Percentiles rank a stretch among this genome's conserved stretches.
Evolutionary conservation across 2,888 invertebrate species (phyloP).

Genomic region (Scelioninae gen. 1): DNA sequence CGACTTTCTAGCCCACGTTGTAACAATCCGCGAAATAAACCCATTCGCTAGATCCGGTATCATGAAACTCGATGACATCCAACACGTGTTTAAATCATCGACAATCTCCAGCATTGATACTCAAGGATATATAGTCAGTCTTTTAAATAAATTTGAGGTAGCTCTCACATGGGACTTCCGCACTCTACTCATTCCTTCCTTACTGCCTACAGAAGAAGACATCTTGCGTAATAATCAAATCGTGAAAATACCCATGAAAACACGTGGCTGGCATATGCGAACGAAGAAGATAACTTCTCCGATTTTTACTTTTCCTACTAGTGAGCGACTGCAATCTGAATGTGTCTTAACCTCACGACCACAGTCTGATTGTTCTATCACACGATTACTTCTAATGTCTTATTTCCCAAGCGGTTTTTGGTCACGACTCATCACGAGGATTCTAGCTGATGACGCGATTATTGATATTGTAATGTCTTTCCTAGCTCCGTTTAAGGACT

Average conservation of each 20-base stretch:
- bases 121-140: slow-evolving; percentile 93
- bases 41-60: slow-evolving; percentile 96
- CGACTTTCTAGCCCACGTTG: slow-evolving; percentile 98
- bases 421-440: slow-evolving; percentile 96
- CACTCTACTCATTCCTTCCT: slow-evolving; percentile 94
- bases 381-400: slow-evolving; percentile 94
- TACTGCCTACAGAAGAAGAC: slow-evolving; percentile 92
- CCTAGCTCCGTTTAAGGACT: slow-evolving; percentile 89
- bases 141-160: slow-evolving; percentile 98
- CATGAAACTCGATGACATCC: slow-evolving; percentile 96
- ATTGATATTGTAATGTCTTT: slow-evolving; percentile 91
- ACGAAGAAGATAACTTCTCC: slow-evolving; percentile 86
- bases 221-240: slow-evolving; percentile 83
- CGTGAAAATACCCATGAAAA: slow-evolving; percentile 87
- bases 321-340: slow-evolving; percentile 79
- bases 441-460: slow-evolving; percentile 94
- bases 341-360: slow-evolving; percentile 85
- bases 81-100: slow-evolving; percentile 96
- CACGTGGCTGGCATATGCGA: slow-evolving; percentile 88
- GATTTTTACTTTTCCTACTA: slow-evolving; percentile 74
- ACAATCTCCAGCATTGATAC: slow-evolving; percentile 89
- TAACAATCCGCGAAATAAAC: slow-evolving; percentile 98
- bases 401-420: slow-evolving; percentile 99
- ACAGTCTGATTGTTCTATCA: slow-evolving; percentile 87
- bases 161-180: slow-evolving; percentile 98